Percentiles rank a stretch among this genome's conserved stretches.
Conservation (phyloP, 92 coral and sea anemone species). For the Zoanthus solanderi region DNA sequence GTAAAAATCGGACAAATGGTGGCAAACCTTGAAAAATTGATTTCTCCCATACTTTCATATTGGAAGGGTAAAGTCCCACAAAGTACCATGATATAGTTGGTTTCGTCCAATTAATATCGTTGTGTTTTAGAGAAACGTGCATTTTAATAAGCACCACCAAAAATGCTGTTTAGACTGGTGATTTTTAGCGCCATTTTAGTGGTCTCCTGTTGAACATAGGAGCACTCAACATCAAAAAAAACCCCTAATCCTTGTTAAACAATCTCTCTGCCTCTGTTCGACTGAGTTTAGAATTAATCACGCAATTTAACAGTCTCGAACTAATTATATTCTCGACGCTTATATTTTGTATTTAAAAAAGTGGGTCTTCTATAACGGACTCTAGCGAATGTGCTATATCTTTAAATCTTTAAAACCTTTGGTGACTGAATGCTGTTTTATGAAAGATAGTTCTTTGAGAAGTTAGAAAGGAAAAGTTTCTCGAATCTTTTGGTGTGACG, state of each 20-base stretch:
- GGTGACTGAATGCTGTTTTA: slow-evolving; percentile 7
- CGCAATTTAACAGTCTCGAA: neutral
- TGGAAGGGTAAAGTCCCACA: too few relatives aligned
- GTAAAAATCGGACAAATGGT: too few relatives aligned
- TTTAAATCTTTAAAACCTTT: slow-evolving; percentile 11
- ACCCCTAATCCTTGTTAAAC: too few relatives aligned
- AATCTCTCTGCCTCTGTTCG: neutral
- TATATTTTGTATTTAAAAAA: neutral
- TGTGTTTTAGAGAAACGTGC: neutral
- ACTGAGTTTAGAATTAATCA: neutral
- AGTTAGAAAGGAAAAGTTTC: slow-evolving; percentile 36
- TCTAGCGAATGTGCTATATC: neutral
- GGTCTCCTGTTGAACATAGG: neutral
- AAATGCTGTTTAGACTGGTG: neutral
- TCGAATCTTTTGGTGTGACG: slow-evolving; percentile 57
- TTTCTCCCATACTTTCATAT: too few relatives aligned
- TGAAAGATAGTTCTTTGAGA: neutral
- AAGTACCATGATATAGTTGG: neutral
- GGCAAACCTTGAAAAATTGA: too few relatives aligned
- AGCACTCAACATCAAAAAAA: slow-evolving; percentile 28
- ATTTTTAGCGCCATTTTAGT: neutral
- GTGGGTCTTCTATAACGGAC: neutral
- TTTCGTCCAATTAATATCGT: neutral
- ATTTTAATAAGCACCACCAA: neutral
- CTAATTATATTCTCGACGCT: slow-evolving; percentile 1